These are phyloP conservation scores for Austrofundulus limnaeus DNA, from an alignment of 2,113 vertebrate genomes.

Conservation along the genomic window DNA sequence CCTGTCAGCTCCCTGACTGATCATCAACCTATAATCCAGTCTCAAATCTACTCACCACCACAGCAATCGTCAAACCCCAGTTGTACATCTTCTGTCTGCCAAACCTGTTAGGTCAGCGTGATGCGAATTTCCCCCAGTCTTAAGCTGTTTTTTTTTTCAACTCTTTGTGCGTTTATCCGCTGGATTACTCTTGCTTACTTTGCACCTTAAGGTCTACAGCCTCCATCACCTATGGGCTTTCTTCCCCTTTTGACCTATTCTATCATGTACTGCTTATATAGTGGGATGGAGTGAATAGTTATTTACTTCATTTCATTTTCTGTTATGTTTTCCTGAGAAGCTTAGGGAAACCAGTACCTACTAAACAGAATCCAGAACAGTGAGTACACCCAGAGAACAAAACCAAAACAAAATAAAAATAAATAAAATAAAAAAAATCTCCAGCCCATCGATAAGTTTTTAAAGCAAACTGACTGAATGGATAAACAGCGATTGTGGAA, in stretches of 20 bases:
- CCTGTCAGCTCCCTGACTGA: background rate
- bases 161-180: background rate
- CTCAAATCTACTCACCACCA: background rate
- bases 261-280: background rate
- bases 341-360: background rate
- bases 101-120: background rate
- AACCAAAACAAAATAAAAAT: too few relatives aligned
- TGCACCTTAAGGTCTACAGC: background rate
- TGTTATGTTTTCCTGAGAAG: background rate
- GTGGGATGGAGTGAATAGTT: background rate
- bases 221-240: background rate
- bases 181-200: slow-evolving; percentile 1
- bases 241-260: background rate
- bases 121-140: background rate
- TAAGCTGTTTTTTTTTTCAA: background rate
- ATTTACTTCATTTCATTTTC: background rate
- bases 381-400: too few relatives aligned
- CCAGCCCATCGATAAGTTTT: too few relatives aligned
- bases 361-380: too few relatives aligned
- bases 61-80: background rate
- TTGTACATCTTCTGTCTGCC: background rate
- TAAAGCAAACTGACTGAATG: background rate
- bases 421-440: too few relatives aligned
- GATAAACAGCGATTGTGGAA: background rate
- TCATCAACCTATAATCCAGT: background rate